Percentiles rank a stretch among this genome's conserved stretches.
These are phyloP conservation scores for Temnothorax unifasciatus DNA, from an alignment of 2,888 invertebrate genomes.

Conservation along the genomic window DNA sequence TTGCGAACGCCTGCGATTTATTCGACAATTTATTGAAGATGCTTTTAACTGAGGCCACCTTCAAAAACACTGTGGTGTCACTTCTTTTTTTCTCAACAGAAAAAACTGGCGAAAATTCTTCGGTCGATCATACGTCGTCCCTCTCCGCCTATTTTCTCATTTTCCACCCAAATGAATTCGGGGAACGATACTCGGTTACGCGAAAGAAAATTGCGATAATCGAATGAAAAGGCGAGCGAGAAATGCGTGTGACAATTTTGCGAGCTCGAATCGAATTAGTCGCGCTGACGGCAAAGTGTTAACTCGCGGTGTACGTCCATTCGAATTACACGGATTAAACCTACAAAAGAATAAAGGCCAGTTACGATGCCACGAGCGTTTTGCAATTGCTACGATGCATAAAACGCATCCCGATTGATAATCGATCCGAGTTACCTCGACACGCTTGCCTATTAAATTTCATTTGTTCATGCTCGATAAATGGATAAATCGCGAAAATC, in stretches of 20 bases:
- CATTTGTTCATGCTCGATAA: slow-evolving; percentile 42
- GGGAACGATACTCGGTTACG: background rate
- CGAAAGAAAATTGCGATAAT: slow-evolving; percentile 48
- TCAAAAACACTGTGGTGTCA: background rate
- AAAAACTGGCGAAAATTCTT: slow-evolving; percentile 20
- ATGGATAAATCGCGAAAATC: slow-evolving; percentile 46
- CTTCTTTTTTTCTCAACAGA: background rate
- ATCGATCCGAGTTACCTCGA: slow-evolving; percentile 29
- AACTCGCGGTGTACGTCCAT: slow-evolving; percentile 37
- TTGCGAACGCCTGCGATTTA: background rate
- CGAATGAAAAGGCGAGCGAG: slow-evolving; percentile 32
- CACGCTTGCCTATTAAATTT: slow-evolving; percentile 39
- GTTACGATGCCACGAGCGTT: slow-evolving; percentile 18
- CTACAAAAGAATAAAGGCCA: slow-evolving; percentile 40
- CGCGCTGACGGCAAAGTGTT: slow-evolving; percentile 41
- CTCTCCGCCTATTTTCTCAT: slow-evolving; percentile 1
- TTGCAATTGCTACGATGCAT: slow-evolving; percentile 5
- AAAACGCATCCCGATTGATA: slow-evolving; percentile 35
- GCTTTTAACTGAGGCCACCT: background rate
- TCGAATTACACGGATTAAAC: slow-evolving; percentile 38
- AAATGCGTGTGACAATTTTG: slow-evolving; percentile 37
- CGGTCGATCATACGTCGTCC: background rate
- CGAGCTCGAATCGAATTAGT: slow-evolving; percentile 31
- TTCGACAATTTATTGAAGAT: background rate
- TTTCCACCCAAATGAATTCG: slow-evolving; percentile 33